Evolutionary conservation across 2,888 invertebrate genomes (phyloP).

Genomic region (Linnaemya tessellans): DNA sequence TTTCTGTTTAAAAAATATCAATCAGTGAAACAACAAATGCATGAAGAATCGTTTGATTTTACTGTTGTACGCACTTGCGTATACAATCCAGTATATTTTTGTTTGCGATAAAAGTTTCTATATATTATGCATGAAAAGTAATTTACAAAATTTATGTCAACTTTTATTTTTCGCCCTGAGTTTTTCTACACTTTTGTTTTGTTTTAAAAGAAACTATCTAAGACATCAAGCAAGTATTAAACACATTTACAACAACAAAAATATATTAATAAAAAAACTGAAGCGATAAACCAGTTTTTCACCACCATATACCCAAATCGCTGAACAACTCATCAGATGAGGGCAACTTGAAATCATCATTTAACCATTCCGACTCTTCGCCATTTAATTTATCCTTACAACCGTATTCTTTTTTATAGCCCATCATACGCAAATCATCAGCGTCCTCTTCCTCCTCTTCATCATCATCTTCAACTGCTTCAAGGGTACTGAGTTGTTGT

Average conservation of each 20-base stretch:
- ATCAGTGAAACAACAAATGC: not conserved
- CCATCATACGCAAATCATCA: constrained; percentile 78
- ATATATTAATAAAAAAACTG: not conserved
- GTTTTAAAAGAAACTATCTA: not conserved
- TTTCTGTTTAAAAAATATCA: not conserved
- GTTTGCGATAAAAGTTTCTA: too few species aligned
- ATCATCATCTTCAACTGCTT: constrained; percentile 80
- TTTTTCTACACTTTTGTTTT: too few species aligned
- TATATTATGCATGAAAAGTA: too few species aligned
- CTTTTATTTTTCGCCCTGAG: too few species aligned
- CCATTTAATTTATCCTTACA: constrained; percentile 52
- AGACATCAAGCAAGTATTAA: not conserved
- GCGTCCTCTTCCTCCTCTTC: constrained; percentile 79
- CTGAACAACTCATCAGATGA: constrained; percentile 80
- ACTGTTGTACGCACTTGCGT: too few species aligned
- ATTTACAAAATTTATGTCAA: too few species aligned
- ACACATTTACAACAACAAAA: not conserved
- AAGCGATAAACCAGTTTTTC: constrained; percentile 23
- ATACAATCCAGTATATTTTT: too few species aligned
- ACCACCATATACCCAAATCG: constrained; percentile 81
- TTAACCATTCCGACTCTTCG: constrained; percentile 79
- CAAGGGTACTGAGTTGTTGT: constrained; percentile 74
- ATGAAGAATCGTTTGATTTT: not conserved
- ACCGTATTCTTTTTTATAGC: constrained; percentile 79
- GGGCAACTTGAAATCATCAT: constrained; percentile 80